These are phyloP conservation scores for Numenius phaeopus DNA, from an alignment of 2,797 vertebrate species.

Conservation along the genomic window DNA sequence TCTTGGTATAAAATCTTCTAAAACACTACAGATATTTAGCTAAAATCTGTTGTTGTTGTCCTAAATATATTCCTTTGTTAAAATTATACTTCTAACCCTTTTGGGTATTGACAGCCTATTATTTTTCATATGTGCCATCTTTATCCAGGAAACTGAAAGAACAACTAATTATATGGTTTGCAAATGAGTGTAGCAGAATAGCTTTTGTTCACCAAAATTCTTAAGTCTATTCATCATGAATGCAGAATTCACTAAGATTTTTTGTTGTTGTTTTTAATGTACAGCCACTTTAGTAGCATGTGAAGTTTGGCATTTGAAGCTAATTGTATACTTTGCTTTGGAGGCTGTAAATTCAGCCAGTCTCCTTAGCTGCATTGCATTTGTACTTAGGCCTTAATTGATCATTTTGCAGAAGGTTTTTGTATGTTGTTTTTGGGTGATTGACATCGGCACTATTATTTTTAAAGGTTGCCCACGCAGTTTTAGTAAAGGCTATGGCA, in stretches of 20 bases:
- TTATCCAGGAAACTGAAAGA: slow-evolving; percentile 77
- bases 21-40: slow-evolving; percentile 33
- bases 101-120: slow-evolving; percentile 79
- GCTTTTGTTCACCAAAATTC: slow-evolving; percentile 75
- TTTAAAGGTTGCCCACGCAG: slow-evolving; percentile 47
- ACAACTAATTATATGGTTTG: slow-evolving; percentile 86
- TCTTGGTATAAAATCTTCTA: slow-evolving; percentile 10
- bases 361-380: not conserved
- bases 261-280: slow-evolving; percentile 49
- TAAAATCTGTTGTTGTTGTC: slow-evolving; percentile 61
- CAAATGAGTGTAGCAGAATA: slow-evolving; percentile 74
- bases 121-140: slow-evolving; percentile 81
- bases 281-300: slow-evolving; percentile 67
- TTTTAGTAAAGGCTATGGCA: not conserved
- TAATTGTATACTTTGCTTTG: slow-evolving; percentile 77
- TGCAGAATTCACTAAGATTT: slow-evolving; percentile 12
- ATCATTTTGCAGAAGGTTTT: slow-evolving; percentile 23
- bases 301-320: slow-evolving; percentile 76
- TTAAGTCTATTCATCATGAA: slow-evolving; percentile 57
- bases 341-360: slow-evolving; percentile 55
- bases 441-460: slow-evolving; percentile 33
- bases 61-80: slow-evolving; percentile 72
- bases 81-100: slow-evolving; percentile 67
- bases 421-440: slow-evolving; percentile 36
- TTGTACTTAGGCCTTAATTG: slow-evolving; percentile 44